These are phyloP conservation scores for Microplitis manilae DNA, from an alignment of 2,888 invertebrate genomes.

Conservation along the genomic window DNA sequence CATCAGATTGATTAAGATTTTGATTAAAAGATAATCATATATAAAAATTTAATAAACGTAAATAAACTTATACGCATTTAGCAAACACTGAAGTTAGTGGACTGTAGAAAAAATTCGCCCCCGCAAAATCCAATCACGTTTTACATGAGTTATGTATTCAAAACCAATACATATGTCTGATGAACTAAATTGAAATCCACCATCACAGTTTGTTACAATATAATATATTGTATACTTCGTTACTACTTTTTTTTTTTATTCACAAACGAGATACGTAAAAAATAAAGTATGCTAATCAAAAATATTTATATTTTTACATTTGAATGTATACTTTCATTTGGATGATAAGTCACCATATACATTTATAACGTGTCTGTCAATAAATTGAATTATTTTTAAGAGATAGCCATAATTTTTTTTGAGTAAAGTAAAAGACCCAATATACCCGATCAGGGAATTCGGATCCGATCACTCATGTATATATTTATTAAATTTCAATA, in stretches of 20 bases:
- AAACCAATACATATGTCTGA: constrained; percentile 57
- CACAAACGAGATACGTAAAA: constrained; percentile 12
- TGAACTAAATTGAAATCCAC: constrained; percentile 57
- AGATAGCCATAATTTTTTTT: not conserved
- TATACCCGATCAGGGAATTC: no score
- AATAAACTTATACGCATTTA: constrained; percentile 9
- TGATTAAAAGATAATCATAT: constrained; percentile 8
- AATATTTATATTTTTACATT: not conserved
- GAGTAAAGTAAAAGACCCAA: no score
- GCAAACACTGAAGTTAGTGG: constrained; percentile 45
- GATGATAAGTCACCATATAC: not conserved
- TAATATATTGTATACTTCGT: constrained; percentile 42
- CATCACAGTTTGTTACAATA: constrained; percentile 44
- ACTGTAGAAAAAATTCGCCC: constrained; percentile 54
- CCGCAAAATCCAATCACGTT: constrained; percentile 58
- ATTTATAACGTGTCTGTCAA: not conserved
- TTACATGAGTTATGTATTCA: constrained; percentile 55
- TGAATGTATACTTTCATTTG: not conserved
- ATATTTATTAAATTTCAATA: no score
- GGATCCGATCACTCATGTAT: no score
- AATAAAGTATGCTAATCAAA: not conserved
- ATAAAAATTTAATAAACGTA: constrained; percentile 47
- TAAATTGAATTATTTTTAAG: not conserved
- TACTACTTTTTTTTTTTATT: constrained; percentile 11
- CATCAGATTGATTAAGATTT: constrained; percentile 3